These are phyloP conservation scores for Heliornis fulica DNA, from an alignment of 2,113 vertebrate species.

Conservation along the genomic window DNA sequence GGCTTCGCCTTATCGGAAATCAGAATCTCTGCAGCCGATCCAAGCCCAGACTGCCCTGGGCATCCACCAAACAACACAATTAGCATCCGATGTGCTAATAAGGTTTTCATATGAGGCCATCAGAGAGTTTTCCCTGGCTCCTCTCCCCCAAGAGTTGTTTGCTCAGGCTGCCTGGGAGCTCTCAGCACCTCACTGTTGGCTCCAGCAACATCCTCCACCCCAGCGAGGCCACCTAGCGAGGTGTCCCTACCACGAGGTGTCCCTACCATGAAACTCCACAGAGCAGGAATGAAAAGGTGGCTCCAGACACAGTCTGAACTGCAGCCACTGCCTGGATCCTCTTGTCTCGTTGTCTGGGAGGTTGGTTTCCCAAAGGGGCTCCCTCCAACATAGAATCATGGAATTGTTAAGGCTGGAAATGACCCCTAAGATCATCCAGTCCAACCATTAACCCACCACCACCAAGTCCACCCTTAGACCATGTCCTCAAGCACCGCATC, in stretches of 20 bases:
- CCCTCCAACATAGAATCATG: no score
- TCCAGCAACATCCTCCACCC: neutral
- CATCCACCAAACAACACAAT: slow-evolving; percentile 42
- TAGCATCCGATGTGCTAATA: slow-evolving; percentile 32
- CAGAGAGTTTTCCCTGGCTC: slow-evolving; percentile 46
- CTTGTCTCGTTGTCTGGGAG: neutral
- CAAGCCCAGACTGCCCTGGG: slow-evolving; percentile 34
- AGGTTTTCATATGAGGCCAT: neutral
- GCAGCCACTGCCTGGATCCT: neutral
- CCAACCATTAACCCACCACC: no score
- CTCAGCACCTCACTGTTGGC: neutral
- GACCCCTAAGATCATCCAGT: no score
- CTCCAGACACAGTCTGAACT: neutral
- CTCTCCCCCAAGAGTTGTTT: neutral
- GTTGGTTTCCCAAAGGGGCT: neutral
- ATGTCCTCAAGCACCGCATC: no score
- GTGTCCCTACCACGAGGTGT: neutral
- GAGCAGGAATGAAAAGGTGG: neutral
- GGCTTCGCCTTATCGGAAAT: neutral
- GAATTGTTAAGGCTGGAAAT: no score
- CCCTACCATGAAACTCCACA: neutral
- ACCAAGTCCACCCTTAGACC: no score
- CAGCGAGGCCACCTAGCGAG: neutral
- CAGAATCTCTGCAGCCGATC: neutral
- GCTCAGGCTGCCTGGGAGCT: neutral